These are phyloP conservation scores for Salvelinus namaycush DNA, from an alignment of 2,113 vertebrate species.

Conservation along the genomic window DNA sequence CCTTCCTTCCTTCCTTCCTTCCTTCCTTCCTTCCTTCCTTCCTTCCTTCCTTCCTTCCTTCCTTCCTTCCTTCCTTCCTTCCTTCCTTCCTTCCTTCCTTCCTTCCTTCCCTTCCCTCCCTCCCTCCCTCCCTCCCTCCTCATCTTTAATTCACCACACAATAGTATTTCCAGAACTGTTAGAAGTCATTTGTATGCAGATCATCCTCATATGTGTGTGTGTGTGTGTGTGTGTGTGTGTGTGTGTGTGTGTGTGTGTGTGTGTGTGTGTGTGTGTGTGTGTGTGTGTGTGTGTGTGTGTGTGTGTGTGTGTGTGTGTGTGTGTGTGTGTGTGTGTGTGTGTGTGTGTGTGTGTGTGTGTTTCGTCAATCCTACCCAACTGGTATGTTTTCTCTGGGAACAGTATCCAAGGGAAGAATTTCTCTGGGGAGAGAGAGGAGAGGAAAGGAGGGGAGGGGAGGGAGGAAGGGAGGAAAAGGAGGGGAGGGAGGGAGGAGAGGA, in stretches of 20 bases:
- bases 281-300: neutral
- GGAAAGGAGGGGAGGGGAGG: neutral
- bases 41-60: no score
- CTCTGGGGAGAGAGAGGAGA: neutral
- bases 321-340: neutral
- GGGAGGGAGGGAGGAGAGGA: neutral
- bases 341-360: neutral
- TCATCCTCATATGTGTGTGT: neutral
- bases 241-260: neutral
- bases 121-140: neutral
- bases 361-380: neutral
- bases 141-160: neutral
- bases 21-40: neutral
- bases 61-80: no score
- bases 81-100: no score
- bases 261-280: neutral
- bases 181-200: neutral
- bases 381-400: conserved; percentile 10
- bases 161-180: neutral
- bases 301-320: neutral
- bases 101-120: neutral
- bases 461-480: neutral
- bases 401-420: conserved; percentile 8
- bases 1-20: neutral
- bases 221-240: neutral